These are phyloP conservation scores for Enteromius thamalakanensis DNA, from an alignment of 2,797 vertebrate genomes.

Conservation along the genomic window DNA sequence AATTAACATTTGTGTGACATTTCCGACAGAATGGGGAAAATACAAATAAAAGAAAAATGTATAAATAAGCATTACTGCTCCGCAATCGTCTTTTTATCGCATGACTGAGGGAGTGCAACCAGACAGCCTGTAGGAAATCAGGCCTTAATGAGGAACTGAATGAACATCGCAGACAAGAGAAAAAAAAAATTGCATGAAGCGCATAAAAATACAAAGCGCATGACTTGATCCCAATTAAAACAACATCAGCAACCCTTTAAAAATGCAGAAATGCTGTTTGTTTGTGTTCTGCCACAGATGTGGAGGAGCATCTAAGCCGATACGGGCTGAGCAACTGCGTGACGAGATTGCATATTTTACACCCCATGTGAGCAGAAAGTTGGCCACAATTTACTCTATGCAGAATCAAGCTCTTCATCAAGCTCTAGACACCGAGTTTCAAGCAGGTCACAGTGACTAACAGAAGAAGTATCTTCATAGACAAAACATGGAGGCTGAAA, in stretches of 20 bases:
- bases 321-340: not conserved
- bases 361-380: not conserved
- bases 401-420: constrained; percentile 12
- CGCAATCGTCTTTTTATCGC: not conserved
- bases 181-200: not conserved
- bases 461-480: constrained; percentile 18
- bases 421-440: not conserved
- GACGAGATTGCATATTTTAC: not conserved
- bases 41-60: constrained; percentile 51
- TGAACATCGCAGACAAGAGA: not conserved
- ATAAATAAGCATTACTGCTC: constrained; percentile 44
- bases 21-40: constrained; percentile 67
- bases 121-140: constrained; percentile 18
- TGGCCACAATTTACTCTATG: not conserved
- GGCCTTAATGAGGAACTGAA: constrained; percentile 24
- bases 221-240: constrained; percentile 38
- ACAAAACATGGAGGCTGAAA: constrained; percentile 23
- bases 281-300: constrained; percentile 17
- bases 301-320: not conserved
- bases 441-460: constrained; percentile 24
- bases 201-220: constrained; percentile 6
- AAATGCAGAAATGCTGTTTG: constrained; percentile 22
- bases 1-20: constrained; percentile 81
- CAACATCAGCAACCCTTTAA: constrained; percentile 24
- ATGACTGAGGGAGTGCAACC: constrained; percentile 4